Conservation (phyloP, 2,797 vertebrate genomes). For the Tapera naevia region DNA sequence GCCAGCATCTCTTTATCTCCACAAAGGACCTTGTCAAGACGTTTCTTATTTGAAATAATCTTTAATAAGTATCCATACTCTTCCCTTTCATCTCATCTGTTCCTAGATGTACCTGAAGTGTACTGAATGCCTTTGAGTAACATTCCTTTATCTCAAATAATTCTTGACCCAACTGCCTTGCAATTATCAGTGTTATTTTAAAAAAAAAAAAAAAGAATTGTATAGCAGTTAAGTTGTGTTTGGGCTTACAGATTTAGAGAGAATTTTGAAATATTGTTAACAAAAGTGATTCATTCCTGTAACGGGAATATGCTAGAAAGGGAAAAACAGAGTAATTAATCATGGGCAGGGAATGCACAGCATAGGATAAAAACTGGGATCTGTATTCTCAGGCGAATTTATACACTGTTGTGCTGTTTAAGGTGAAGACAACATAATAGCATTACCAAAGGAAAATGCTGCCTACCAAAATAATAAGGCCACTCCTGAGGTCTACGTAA, state of each 20-base stretch:
- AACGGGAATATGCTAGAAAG: neutral
- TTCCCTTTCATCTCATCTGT: neutral
- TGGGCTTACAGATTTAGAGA: neutral
- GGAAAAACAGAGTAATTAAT: neutral
- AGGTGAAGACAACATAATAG: neutral
- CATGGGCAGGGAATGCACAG: rapidly evolving
- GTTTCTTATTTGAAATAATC: neutral
- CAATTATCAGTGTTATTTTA: neutral
- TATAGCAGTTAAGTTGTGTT: neutral
- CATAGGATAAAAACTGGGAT: neutral
- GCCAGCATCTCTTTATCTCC: neutral
- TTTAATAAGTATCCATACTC: neutral
- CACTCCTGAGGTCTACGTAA: neutral
- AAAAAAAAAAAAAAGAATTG: neutral
- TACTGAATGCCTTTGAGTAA: neutral
- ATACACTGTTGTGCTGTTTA: neutral
- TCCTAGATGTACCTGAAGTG: neutral
- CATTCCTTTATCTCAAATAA: neutral
- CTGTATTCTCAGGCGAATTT: neutral
- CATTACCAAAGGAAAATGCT: neutral
- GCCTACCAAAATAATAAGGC: neutral
- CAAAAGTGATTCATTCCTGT: neutral
- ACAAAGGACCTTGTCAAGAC: neutral
- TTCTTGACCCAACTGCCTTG: neutral
- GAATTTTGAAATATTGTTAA: neutral